Percentiles rank a stretch among this genome's conserved stretches.
Conservation (phyloP, 2,797 vertebrate species). For the Okamejei kenojei region DNA sequence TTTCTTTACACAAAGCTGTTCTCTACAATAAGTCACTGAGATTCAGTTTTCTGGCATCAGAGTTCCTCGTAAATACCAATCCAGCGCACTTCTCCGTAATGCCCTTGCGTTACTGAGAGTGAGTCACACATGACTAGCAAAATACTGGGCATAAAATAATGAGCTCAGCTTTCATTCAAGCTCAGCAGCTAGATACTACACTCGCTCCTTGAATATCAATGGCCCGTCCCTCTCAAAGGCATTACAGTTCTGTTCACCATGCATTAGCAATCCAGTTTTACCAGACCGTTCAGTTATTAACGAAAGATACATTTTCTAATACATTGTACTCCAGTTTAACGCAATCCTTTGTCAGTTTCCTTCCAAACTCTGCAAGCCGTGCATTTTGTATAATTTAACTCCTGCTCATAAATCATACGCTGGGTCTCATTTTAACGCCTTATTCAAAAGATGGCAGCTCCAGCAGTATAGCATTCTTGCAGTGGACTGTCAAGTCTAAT, state of each 20-base stretch:
- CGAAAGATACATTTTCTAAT: not conserved
- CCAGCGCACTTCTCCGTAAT: not conserved
- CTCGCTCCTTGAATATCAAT: not conserved
- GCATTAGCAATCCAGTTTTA: not conserved
- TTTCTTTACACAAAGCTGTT: not conserved
- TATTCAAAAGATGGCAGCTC: too few species aligned
- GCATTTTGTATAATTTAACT: too few species aligned
- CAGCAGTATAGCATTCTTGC: too few species aligned
- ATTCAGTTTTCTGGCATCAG: not conserved
- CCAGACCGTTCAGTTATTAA: not conserved
- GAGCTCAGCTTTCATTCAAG: not conserved
- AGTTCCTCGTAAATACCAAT: not conserved
- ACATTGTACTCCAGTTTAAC: not conserved
- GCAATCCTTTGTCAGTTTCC: not conserved
- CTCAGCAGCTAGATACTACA: not conserved
- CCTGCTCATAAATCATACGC: too few species aligned
- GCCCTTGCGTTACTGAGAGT: not conserved
- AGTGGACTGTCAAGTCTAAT: too few species aligned
- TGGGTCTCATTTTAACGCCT: too few species aligned
- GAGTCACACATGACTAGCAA: not conserved
- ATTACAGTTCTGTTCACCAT: not conserved
- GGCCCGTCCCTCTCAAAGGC: not conserved
- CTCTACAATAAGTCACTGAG: not conserved
- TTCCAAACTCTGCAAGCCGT: not conserved
- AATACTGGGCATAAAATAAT: not conserved